These are phyloP conservation scores for Rhizomys pruinosus DNA, from an alignment of 2,113 vertebrate species.

Conservation along the genomic window DNA sequence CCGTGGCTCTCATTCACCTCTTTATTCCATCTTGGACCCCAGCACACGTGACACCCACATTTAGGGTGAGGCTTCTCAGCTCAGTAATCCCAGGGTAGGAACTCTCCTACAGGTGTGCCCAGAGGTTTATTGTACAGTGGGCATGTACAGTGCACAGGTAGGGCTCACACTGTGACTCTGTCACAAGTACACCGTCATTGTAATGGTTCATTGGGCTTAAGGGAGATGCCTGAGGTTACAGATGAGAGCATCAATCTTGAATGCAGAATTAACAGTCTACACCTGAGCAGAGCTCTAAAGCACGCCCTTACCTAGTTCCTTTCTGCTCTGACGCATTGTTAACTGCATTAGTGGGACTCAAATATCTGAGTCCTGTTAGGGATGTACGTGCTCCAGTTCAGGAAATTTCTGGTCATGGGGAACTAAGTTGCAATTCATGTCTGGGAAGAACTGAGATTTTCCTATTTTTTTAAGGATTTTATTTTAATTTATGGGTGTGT, in stretches of 20 bases:
- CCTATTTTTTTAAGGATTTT: not conserved
- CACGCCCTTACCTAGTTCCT: rapidly evolving
- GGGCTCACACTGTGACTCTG: not conserved
- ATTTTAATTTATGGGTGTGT: not conserved
- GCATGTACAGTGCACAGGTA: not conserved
- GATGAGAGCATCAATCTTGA: not conserved
- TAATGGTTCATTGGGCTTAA: not conserved
- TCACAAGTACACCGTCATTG: not conserved
- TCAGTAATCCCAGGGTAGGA: not conserved
- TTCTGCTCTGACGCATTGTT: not conserved
- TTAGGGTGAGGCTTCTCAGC: not conserved
- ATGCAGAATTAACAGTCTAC: not conserved
- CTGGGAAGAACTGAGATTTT: not conserved
- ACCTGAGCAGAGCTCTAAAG: not conserved
- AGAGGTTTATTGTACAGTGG: not conserved
- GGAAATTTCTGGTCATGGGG: not conserved
- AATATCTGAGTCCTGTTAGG: not conserved
- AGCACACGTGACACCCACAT: not conserved
- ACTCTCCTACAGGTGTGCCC: not conserved
- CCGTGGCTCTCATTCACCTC: too few species aligned
- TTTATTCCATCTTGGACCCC: not conserved
- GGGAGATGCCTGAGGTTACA: not conserved
- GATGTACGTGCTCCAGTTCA: not conserved
- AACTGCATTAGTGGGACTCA: too few species aligned
- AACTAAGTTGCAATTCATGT: too few species aligned